Evolutionary conservation across 2,888 invertebrate genomes (phyloP).

Genomic region (Campoletis raptor): DNA sequence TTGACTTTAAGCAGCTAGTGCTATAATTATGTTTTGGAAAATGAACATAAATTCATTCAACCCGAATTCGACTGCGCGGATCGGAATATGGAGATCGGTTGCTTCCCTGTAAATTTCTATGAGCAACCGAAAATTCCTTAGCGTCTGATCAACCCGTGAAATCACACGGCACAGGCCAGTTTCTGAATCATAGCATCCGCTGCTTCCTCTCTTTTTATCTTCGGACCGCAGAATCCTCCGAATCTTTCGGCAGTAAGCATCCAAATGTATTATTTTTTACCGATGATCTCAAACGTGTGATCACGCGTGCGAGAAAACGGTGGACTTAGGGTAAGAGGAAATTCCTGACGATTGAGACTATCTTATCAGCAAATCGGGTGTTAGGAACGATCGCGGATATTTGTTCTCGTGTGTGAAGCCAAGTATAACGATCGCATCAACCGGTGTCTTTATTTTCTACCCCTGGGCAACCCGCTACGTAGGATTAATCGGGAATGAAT

Average conservation of each 20-base stretch:
- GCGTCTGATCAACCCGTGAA: conserved; percentile 9
- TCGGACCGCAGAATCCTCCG: conserved; percentile 18
- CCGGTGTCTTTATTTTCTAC: conserved; percentile 33
- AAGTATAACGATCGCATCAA: conserved; percentile 12
- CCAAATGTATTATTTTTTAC: neutral
- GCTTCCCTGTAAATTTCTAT: neutral
- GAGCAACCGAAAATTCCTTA: conserved; percentile 13
- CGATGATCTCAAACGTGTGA: neutral
- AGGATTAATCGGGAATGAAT: conserved; percentile 49
- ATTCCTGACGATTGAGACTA: conserved; percentile 25
- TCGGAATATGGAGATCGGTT: neutral
- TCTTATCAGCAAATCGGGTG: conserved; percentile 49
- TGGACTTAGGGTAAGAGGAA: neutral
- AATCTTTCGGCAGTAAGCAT: neutral
- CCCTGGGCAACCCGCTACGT: conserved; percentile 11
- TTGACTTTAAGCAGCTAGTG: neutral
- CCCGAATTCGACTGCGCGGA: neutral
- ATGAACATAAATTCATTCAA: neutral
- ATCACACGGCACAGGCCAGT: conserved; percentile 8
- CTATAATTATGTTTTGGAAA: conserved; percentile 5
- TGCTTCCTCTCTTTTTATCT: neutral
- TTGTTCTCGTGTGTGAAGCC: neutral
- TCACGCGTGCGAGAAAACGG: conserved; percentile 14
- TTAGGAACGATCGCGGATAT: conserved; percentile 7
- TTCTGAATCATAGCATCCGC: conserved; percentile 38